phyloP scores from a whole-genome alignment of 2,797 vertebrate genomes.

The Xiphophorus birchmanni region DNA sequence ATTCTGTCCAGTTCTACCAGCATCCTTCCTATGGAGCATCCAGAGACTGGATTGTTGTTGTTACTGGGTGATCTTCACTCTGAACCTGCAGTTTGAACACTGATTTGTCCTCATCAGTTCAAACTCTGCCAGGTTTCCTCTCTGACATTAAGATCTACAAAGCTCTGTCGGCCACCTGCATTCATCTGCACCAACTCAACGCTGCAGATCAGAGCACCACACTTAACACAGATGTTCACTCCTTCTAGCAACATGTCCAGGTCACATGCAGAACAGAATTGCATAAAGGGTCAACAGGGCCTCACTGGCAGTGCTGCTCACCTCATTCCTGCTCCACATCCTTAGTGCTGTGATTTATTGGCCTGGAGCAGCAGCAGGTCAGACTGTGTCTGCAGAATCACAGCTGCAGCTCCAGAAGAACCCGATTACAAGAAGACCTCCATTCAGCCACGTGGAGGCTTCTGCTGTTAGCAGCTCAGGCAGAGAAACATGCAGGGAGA shows the following conservation, averaged over 20 bases:
- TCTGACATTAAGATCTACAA: conserved; percentile 37
- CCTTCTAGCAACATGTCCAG: conserved; percentile 7
- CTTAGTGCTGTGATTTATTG: conserved; percentile 57
- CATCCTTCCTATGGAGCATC: background rate
- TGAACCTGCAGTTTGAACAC: conserved; percentile 45
- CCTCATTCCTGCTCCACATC: conserved; percentile 31
- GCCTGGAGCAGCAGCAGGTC: conserved; percentile 17
- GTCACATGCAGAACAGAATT: background rate
- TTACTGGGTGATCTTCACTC: conserved; percentile 20
- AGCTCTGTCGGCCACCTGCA: conserved; percentile 29
- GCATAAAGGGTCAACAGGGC: conserved; percentile 48
- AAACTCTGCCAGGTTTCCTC: conserved; percentile 39
- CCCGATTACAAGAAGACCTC: conserved; percentile 52
- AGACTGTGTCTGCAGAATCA: conserved; percentile 5
- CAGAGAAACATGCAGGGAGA: conserved; percentile 51
- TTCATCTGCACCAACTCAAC: conserved; percentile 37
- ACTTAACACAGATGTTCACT: conserved; percentile 17
- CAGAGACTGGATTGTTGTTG: background rate
- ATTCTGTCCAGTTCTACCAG: background rate
- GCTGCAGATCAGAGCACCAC: conserved; percentile 23
- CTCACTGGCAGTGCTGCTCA: conserved; percentile 53
- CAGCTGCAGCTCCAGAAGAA: conserved; percentile 43
- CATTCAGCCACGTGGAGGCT: conserved; percentile 41
- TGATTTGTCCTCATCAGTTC: conserved; percentile 44
- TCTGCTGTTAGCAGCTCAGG: conserved; percentile 37